Evolutionary conservation across 1,140 invertebrate species (phyloP), one percentile per base, ranked within the genome.

Genomic region (Rhopalosiphum padi): DNA sequence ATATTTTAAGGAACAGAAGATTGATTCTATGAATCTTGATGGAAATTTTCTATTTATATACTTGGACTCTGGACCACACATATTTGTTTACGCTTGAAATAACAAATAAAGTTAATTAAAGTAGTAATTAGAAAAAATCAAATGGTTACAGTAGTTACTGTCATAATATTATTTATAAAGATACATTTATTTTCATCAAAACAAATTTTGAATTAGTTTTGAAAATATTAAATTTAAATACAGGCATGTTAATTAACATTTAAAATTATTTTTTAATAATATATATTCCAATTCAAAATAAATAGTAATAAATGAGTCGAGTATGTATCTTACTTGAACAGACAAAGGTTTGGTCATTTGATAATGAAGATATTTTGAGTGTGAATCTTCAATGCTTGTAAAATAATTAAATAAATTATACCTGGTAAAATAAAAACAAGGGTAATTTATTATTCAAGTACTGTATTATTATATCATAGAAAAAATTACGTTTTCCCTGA

Each of bases 341-440:
- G 91, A 85, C 41, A 93, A 93, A 41, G 91, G 82, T 93, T 86
- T 93, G 0, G 48, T 85, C 51, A 86, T 93, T 93, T 93, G 68
- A 93, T 93, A 93, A 37, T 93, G 77, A 37, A 93, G 82, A 85
- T 86, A 93, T 30, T 93, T 93, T 51, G 77, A 25, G 48, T 85
- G 91, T 21, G 91, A 93, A 85, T 93, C 91, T 37, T 93, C 91
- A 41, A 86, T 41, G n/a, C 37, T 83, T 8, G 91, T 43, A 55
- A 93, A 93, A 53, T 93, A 93, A 86, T 93, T 85, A 21, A 93
- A 85, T 85, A 93, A 53, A 85, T 55, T 93, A 25, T 53, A 93
- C 15, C 91, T 93, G 22, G 2, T 22, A 43, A 85, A 91, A 53
- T n/a, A 41, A 86, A 77, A 53, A 51, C 60, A 30, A 60, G 21